Conservation (phyloP, 23 tunicate species). For the Phallusia fumigata region DNA sequence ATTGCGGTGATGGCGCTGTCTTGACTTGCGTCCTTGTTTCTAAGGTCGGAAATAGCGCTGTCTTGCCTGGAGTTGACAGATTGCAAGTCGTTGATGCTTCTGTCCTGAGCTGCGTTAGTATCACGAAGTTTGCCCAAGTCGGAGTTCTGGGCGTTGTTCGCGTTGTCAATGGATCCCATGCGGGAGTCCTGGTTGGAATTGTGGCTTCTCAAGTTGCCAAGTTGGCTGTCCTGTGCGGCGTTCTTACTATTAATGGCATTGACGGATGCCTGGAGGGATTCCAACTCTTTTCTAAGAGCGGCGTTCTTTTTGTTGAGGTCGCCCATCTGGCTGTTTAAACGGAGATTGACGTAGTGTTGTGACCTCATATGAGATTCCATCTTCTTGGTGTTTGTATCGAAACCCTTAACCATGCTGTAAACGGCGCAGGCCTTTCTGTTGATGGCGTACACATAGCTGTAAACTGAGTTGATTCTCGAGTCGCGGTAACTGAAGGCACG, state of each 20-base stretch:
- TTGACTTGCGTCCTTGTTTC: not conserved
- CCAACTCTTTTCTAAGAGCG: not conserved
- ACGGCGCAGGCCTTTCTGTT: not conserved
- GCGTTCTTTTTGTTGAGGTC: not conserved
- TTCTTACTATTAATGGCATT: not conserved
- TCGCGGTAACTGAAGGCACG: conserved; percentile 8
- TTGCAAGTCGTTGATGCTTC: conserved; percentile 6
- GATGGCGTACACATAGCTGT: not conserved
- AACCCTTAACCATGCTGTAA: not conserved
- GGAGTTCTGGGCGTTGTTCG: not conserved
- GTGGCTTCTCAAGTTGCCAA: not conserved
- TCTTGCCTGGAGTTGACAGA: not conserved
- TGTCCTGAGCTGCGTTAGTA: conserved; percentile 1
- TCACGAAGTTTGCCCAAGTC: conserved; percentile 1
- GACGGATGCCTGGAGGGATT: not conserved
- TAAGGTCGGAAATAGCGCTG: not conserved
- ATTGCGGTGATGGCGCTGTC: not conserved
- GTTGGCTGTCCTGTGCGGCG: not conserved
- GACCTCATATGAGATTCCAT: not conserved
- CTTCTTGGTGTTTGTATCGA: not conserved
- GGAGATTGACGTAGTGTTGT: not conserved
- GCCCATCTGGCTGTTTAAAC: not conserved
- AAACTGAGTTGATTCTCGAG: conserved; percentile 5
- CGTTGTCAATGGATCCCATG: not conserved
- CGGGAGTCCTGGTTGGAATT: not conserved